Conservation (phyloP, 2,113 vertebrate genomes). For the Eptesicus fuscus region DNA sequence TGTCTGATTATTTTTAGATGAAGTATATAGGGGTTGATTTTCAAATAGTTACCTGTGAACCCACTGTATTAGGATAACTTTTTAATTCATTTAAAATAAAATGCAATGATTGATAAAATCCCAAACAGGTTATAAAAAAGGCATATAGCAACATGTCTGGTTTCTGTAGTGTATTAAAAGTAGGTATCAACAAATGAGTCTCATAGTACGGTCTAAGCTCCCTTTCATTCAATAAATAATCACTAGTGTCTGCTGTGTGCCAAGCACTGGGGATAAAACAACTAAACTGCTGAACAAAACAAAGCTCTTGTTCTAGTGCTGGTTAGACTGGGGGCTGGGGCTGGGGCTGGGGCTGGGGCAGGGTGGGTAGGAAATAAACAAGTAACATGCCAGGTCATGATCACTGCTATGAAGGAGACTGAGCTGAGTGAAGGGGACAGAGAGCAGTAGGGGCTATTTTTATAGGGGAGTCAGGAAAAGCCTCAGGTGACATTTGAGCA, state of each 20-base stretch:
- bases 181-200: not conserved
- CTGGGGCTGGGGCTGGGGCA: too few species aligned
- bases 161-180: not conserved
- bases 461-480: not conserved
- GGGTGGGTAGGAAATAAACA: not conserved
- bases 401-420: not conserved
- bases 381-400: not conserved
- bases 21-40: not conserved
- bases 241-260: not conserved
- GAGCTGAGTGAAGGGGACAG: not conserved
- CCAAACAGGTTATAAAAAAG: not conserved
- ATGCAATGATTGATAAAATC: not conserved
- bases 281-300: not conserved
- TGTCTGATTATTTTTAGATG: not conserved
- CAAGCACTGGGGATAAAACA: not conserved
- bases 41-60: not conserved
- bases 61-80: not conserved
- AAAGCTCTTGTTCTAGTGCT: not conserved
- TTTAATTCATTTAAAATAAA: conserved; percentile 31
- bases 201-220: not conserved
- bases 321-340: not conserved
- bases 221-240: not conserved
- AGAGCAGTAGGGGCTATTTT: not conserved
- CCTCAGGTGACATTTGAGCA: not conserved
- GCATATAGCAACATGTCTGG: not conserved